Conservation (phyloP, 2,888 invertebrate species). For the Ennomos erosarius region DNA sequence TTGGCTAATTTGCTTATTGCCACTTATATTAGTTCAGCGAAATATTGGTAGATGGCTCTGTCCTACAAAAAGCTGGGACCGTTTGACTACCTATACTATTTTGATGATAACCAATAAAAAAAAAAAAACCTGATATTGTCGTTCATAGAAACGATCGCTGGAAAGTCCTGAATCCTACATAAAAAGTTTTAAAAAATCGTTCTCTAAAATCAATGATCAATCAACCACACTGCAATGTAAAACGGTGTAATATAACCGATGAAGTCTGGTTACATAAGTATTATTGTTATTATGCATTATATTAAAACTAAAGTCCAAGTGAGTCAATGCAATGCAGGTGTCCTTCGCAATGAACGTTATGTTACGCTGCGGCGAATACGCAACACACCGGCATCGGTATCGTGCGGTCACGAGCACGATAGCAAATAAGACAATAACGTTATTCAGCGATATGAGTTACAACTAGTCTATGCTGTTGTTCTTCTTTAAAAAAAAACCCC, state of each 20-base stretch:
- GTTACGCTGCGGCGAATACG: constrained; percentile 8
- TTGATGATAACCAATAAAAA: no score
- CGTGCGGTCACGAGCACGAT: constrained; percentile 4
- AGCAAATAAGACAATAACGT: constrained; percentile 1
- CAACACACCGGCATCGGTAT: neutral
- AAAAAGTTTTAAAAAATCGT: neutral
- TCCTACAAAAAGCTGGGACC: no score
- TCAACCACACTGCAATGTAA: neutral
- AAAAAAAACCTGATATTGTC: no score
- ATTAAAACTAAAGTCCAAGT: constrained; percentile 11
- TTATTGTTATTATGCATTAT: neutral
- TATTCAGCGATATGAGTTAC: neutral
- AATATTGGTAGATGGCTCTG: no score
- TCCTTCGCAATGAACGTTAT: constrained; percentile 17
- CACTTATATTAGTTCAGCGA: no score
- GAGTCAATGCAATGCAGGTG: constrained; percentile 17
- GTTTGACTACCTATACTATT: no score
- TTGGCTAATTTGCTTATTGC: no score
- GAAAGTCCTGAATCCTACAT: neutral
- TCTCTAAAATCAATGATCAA: neutral
- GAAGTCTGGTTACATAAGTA: constrained; percentile 2
- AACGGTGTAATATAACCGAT: constrained; percentile 20
- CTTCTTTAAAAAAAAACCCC: neutral
- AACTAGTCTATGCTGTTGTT: no score
- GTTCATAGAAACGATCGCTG: no score